Conservation (phyloP, 64 coral and sea anemone species). For the Montipora capricornis region DNA sequence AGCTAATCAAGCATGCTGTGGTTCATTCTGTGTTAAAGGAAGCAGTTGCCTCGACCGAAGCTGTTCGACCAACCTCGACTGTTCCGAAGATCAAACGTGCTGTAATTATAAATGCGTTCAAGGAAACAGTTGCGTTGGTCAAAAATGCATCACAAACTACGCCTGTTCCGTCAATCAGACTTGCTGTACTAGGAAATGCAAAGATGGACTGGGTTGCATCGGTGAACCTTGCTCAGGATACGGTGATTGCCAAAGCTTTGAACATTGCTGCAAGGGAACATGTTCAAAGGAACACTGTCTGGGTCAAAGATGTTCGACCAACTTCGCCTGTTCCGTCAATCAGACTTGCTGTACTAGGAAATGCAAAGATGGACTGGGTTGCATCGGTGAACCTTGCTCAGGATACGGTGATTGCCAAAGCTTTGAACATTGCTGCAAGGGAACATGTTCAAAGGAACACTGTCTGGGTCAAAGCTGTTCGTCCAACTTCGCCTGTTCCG, state of each 20-base stretch:
- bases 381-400: no score
- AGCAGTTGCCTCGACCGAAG: neutral
- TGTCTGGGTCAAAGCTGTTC: no score
- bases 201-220: neutral
- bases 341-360: no score
- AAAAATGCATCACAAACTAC: neutral
- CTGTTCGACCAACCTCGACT: neutral
- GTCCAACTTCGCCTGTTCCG: no score
- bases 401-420: no score
- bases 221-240: neutral
- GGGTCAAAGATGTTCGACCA: no score
- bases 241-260: neutral
- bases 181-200: neutral
- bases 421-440: no score
- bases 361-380: no score
- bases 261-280: neutral
- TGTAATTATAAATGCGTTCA: neutral
- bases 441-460: no score
- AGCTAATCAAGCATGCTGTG: neutral
- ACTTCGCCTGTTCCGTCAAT: no score
- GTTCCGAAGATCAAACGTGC: neutral
- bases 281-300: no score
- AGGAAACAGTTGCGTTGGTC: slow-evolving; percentile 2
- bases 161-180: neutral
- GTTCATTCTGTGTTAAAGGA: neutral